A percentile compares a stretch with the other conserved stretches of the same genome.
These are phyloP conservation scores for Myiotriccus ornatus DNA, from an alignment of 2,797 vertebrate species.

Conservation along the genomic window DNA sequence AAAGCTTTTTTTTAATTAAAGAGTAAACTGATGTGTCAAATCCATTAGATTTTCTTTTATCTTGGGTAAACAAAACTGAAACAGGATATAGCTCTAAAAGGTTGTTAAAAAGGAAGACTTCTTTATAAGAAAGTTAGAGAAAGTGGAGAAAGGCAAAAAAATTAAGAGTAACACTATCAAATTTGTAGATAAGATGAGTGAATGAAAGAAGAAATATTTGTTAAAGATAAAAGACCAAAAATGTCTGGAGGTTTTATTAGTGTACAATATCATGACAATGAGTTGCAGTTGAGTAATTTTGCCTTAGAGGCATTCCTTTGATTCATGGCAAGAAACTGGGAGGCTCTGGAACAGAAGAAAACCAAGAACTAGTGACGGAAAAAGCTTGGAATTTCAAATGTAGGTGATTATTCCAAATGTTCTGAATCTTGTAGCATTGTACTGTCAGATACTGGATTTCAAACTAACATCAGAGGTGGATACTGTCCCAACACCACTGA, in stretches of 20 bases:
- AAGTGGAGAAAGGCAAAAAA: neutral
- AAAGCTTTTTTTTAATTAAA: neutral
- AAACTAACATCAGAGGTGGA: neutral
- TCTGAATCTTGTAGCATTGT: neutral
- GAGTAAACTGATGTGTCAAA: neutral
- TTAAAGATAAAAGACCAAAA: neutral
- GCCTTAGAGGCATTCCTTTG: conserved; percentile 28
- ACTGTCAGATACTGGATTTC: neutral
- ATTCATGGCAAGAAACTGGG: conserved; percentile 14
- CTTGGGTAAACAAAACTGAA: neutral
- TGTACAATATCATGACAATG: conserved; percentile 6
- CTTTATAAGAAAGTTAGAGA: neutral
- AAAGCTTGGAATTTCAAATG: neutral
- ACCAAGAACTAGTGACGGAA: conserved; percentile 6
- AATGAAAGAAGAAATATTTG: neutral
- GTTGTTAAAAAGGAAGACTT: neutral
- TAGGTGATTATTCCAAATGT: conserved; percentile 21
- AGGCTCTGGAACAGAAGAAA: neutral
- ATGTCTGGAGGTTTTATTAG: neutral
- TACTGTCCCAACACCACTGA: neutral
- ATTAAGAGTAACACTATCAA: neutral
- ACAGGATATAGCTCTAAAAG: neutral
- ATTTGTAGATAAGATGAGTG: neutral
- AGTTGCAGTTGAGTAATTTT: conserved; percentile 28
- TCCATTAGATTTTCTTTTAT: neutral